Evolutionary conservation across 2,888 invertebrate species (phyloP).

Genomic region (Podabrus alpinus): DNA sequence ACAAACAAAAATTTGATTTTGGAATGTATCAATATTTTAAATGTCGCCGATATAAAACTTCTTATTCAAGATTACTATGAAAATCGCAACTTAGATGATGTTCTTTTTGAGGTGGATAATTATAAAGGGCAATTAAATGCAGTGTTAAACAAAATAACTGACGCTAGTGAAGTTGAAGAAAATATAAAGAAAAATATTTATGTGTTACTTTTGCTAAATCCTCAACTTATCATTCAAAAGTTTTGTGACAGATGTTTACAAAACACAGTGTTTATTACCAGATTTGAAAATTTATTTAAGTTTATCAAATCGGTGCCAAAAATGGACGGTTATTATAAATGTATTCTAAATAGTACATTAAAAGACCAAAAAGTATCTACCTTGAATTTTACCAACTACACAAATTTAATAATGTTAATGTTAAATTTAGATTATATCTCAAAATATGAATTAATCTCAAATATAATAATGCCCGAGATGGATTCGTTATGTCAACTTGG

Average conservation of each 20-base stretch:
- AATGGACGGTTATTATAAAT: slow-evolving; percentile 40
- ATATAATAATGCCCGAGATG: slow-evolving; percentile 10
- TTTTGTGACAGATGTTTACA: slow-evolving; percentile 46
- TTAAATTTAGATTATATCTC: slow-evolving; percentile 36
- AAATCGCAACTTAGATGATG: slow-evolving; percentile 38
- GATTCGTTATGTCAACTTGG: neutral
- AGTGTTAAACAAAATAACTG: slow-evolving; percentile 43
- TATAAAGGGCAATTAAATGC: slow-evolving; percentile 36
- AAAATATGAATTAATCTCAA: neutral
- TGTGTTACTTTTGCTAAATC: slow-evolving; percentile 47
- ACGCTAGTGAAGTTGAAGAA: slow-evolving; percentile 23
- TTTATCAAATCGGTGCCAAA: slow-evolving; percentile 26
- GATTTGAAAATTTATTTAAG: slow-evolving; percentile 33
- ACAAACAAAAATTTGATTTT: slow-evolving; percentile 40
- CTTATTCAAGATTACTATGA: slow-evolving; percentile 43
- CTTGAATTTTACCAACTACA: slow-evolving; percentile 40
- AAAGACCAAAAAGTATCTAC: slow-evolving; percentile 29
- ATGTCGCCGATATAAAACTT: slow-evolving; percentile 35
- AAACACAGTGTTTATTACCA: slow-evolving; percentile 37
- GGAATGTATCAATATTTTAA: slow-evolving; percentile 45
- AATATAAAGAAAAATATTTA: slow-evolving; percentile 40
- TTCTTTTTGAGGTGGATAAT: slow-evolving; percentile 31
- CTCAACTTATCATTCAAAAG: slow-evolving; percentile 37
- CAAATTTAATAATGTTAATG: slow-evolving; percentile 40
- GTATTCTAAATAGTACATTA: slow-evolving; percentile 36